Percentiles rank a stretch among this genome's conserved stretches.
Evolutionary conservation across 2,888 invertebrate species (phyloP).

Genomic region (Drosophila rubida): DNA sequence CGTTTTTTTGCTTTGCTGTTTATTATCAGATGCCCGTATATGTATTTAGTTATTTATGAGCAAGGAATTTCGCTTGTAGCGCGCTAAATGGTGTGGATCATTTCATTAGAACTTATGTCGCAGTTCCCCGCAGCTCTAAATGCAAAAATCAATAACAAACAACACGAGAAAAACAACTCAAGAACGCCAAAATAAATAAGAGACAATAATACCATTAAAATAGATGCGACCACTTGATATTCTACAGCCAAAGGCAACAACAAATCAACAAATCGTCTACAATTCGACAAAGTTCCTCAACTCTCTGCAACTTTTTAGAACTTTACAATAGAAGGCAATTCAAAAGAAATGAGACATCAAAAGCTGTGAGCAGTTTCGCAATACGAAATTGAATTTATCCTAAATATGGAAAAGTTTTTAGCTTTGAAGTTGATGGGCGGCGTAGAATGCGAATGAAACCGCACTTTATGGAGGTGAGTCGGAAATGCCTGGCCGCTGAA

Average conservation of each 20-base stretch:
- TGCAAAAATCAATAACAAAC: conserved; percentile 51
- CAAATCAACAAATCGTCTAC: background rate
- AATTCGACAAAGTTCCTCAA: no score
- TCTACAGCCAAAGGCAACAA: background rate
- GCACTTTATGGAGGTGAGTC: background rate
- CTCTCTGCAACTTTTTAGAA: no score
- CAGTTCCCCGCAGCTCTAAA: conserved; percentile 41
- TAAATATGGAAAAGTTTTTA: no score
- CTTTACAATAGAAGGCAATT: no score
- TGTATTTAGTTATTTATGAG: conserved; percentile 36
- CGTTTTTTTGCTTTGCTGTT: background rate
- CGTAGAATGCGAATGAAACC: background rate
- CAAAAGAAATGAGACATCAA: no score
- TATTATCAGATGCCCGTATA: conserved; percentile 28
- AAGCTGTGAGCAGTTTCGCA: no score
- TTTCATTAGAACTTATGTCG: conserved; percentile 53
- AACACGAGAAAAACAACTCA: conserved; percentile 5
- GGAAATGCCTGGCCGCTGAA: background rate
- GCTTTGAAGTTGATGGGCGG: no score
- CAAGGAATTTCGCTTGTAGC: conserved; percentile 22
- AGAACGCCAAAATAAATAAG: conserved; percentile 20
- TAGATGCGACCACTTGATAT: conserved; percentile 7
- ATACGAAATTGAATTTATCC: no score
- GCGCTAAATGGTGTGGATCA: conserved; percentile 35
- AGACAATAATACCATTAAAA: conserved; percentile 5